Percentiles rank a stretch among this genome's conserved stretches.
These are phyloP conservation scores for Thymelicus sylvestris DNA, from an alignment of 2,888 invertebrate genomes.

Conservation along the genomic window DNA sequence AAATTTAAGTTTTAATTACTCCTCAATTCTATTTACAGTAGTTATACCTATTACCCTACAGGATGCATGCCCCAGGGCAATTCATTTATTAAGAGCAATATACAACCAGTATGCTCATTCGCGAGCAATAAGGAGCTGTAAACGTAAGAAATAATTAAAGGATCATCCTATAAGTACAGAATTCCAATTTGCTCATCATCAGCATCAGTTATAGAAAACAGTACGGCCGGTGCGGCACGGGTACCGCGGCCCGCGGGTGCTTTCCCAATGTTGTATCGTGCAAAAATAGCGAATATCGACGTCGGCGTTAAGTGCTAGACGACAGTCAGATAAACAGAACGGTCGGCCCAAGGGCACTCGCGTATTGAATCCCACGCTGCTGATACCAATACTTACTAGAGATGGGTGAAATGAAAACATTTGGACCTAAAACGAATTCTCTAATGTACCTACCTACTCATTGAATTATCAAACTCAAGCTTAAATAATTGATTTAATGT, in stretches of 20 bases:
- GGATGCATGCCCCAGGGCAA: too few relatives aligned
- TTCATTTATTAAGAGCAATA: too few relatives aligned
- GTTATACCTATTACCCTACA: too few relatives aligned
- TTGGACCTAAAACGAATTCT: neutral
- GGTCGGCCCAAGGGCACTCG: slow-evolving; percentile 69
- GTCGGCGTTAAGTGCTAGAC: slow-evolving; percentile 80
- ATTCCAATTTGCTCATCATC: too few relatives aligned
- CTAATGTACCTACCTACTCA: too few relatives aligned
- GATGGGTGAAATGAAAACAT: slow-evolving; percentile 2
- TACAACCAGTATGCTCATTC: too few relatives aligned
- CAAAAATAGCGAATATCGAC: slow-evolving; percentile 80
- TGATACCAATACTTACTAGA: slow-evolving; percentile 17
- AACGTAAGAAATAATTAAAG: too few relatives aligned
- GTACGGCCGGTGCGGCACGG: neutral
- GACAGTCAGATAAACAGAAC: slow-evolving; percentile 80
- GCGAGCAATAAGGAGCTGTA: too few relatives aligned
- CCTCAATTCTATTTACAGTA: too few relatives aligned
- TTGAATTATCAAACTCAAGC: too few relatives aligned
- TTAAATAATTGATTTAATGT: too few relatives aligned
- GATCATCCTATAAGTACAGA: neutral
- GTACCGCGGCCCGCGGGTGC: slow-evolving; percentile 51
- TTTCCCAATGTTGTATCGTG: slow-evolving; percentile 64
- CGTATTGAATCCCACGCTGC: slow-evolving; percentile 64
- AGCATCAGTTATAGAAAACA: slow-evolving; percentile 23
- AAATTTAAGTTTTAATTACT: too few relatives aligned